These are phyloP conservation scores for Ophioninae sp. DNA, from an alignment of 2,888 invertebrate genomes.

Conservation along the genomic window DNA sequence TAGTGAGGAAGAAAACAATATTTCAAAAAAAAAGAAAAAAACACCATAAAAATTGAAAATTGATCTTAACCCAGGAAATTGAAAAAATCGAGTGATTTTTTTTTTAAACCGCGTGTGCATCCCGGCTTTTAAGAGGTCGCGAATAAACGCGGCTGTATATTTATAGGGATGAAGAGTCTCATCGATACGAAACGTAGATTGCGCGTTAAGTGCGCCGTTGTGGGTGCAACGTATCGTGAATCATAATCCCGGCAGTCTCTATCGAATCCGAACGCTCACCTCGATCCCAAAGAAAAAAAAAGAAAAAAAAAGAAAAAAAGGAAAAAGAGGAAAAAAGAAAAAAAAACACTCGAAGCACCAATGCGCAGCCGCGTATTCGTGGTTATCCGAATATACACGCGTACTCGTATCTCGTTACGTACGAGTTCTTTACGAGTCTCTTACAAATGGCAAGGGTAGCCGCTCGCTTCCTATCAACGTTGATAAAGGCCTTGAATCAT, in stretches of 20 bases:
- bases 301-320: too few species aligned
- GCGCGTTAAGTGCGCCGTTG: neutral
- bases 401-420: neutral
- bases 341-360: neutral
- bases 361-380: neutral
- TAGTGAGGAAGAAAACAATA: too few species aligned
- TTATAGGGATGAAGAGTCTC: neutral
- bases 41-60: too few species aligned
- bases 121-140: too few species aligned
- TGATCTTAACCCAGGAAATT: too few species aligned
- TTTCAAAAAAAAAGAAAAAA: too few species aligned
- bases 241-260: neutral
- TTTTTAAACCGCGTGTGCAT: too few species aligned
- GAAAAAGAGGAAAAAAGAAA: too few species aligned
- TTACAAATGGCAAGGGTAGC: conserved; percentile 32
- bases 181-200: conserved; percentile 8
- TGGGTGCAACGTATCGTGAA: conserved; percentile 17
- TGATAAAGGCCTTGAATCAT: conserved; percentile 47
- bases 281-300: too few species aligned
- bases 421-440: conserved; percentile 27
- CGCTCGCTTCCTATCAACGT: conserved; percentile 20
- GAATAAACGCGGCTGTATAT: neutral
- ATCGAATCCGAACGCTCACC: neutral
- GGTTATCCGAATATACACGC: neutral
- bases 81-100: too few species aligned